A percentile compares a stretch with the other conserved stretches of the same genome.
Evolutionary conservation across 2,113 vertebrate genomes (phyloP).

Genomic region (Petromus typicus): DNA sequence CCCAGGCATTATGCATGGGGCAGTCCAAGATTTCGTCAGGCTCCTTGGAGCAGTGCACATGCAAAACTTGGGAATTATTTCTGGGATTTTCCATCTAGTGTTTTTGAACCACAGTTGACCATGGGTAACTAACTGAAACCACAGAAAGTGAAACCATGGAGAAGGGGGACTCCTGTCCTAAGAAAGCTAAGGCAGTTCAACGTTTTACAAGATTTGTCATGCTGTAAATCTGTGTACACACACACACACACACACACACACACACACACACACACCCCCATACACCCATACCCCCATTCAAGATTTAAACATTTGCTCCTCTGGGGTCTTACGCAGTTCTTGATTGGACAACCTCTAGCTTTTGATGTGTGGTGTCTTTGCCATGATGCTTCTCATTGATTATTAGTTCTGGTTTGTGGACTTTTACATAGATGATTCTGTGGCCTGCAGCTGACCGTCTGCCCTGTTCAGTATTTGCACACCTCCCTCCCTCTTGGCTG

Average conservation of each 20-base stretch:
- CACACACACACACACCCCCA: too few relatives aligned
- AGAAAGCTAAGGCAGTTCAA: neutral
- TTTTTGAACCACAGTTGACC: neutral
- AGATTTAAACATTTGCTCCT: neutral
- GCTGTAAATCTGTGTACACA: neutral
- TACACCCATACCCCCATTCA: neutral
- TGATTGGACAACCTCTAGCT: neutral
- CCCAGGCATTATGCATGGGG: neutral
- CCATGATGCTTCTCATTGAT: neutral
- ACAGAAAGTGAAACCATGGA: neutral
- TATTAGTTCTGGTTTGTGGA: neutral
- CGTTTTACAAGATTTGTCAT: neutral
- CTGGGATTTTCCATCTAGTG: neutral
- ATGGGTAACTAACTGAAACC: constrained; percentile 1
- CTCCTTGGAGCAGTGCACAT: neutral
- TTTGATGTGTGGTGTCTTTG: neutral
- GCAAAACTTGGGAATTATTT: neutral
- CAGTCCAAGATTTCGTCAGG: neutral
- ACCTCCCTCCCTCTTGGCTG: neutral
- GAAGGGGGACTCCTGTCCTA: neutral
- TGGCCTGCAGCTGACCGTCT: neutral
- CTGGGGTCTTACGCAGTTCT: neutral
- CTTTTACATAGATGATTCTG: neutral
- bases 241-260: too few relatives aligned
- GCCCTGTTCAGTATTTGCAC: neutral